Conservation (phyloP, 2,888 invertebrate species). For the Latrodectus elegans region DNA sequence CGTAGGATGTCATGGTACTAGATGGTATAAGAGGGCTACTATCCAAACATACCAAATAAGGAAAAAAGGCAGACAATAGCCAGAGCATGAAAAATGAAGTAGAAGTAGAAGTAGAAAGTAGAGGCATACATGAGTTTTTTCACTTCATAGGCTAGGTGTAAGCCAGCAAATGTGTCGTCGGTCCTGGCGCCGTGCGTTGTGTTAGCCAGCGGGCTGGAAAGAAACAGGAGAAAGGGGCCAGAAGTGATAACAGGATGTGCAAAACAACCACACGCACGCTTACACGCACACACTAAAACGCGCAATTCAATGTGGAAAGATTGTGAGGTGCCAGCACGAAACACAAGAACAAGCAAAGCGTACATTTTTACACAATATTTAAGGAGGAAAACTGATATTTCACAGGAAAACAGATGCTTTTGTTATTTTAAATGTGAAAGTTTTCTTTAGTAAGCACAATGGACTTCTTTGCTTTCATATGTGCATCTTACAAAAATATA, state of each 20-base stretch:
- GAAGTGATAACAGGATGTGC: constrained; percentile 69
- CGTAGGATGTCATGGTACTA: too few species aligned
- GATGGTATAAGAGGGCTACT: constrained; percentile 48
- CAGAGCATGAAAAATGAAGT: constrained; percentile 35
- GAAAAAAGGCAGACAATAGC: constrained; percentile 26
- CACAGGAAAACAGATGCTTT: neutral
- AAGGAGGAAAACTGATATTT: neutral
- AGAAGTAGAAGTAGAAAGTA: constrained; percentile 58
- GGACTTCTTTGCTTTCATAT: too few species aligned
- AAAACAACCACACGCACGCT: constrained; percentile 57
- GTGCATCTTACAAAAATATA: too few species aligned
- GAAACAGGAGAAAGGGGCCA: constrained; percentile 69
- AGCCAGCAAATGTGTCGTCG: constrained; percentile 89
- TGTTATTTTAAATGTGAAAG: neutral
- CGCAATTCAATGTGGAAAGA: constrained; percentile 37
- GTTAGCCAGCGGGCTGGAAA: constrained; percentile 72
- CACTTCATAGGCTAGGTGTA: constrained; percentile 99
- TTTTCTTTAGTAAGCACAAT: too few species aligned
- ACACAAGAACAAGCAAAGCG: constrained; percentile 68
- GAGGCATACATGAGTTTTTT: constrained; percentile 96
- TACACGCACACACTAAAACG: constrained; percentile 40
- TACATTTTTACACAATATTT: constrained; percentile 13
- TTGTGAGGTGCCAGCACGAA: constrained; percentile 68
- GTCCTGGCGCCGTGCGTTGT: constrained; percentile 72
- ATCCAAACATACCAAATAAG: constrained; percentile 36